Conservation (phyloP, 2,888 invertebrate species). For the Piscicola geometra region DNA sequence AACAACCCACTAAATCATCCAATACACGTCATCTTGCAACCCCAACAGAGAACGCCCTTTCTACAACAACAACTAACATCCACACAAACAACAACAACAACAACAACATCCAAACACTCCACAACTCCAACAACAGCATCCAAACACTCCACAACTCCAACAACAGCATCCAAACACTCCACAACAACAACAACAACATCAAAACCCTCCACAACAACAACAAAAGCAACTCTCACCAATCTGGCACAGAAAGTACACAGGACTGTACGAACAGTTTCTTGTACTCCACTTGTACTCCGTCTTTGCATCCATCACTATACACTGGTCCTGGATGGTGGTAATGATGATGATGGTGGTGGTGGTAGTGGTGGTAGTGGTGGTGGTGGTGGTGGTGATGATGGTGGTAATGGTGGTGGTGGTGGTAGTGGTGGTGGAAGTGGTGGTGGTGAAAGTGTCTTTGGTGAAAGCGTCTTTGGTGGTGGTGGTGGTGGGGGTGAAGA, state of each 20-base stretch:
- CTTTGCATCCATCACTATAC: conserved; percentile 16
- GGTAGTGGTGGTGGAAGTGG: conserved; percentile 23
- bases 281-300: conserved; percentile 16
- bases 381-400: neutral
- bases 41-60: no score
- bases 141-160: neutral
- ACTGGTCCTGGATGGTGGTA: conserved; percentile 19
- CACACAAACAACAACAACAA: no score
- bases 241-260: conserved; percentile 30
- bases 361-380: neutral
- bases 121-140: neutral
- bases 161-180: neutral
- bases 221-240: neutral
- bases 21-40: no score
- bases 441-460: neutral
- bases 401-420: conserved; percentile 16
- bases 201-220: neutral
- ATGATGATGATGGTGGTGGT: neutral
- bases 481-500: conserved; percentile 2
- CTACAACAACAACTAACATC: no score
- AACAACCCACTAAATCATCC: no score
- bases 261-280: neutral
- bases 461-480: neutral
- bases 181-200: neutral
- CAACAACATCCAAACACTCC: no score